Evolutionary conservation across 2,797 vertebrate genomes (phyloP).

Genomic region (Galagoides demidoff): DNA sequence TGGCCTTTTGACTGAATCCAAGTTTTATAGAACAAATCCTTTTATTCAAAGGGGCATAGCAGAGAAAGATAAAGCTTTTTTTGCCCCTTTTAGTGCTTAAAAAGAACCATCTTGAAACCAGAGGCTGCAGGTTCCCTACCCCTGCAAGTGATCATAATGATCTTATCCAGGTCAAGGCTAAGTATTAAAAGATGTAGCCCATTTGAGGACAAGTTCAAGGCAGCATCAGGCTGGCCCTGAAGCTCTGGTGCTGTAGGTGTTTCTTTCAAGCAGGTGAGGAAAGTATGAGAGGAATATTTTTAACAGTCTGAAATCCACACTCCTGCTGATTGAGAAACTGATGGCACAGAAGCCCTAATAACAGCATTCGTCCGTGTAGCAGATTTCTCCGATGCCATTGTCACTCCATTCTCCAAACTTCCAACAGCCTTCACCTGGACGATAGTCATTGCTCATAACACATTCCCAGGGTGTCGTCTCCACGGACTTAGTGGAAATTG

Average conservation of each 20-base stretch:
- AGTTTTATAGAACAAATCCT: no score
- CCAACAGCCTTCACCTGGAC: background rate
- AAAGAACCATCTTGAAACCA: no score
- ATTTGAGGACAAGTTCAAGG: background rate
- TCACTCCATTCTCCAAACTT: rapidly evolving
- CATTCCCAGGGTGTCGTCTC: background rate
- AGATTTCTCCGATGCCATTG: background rate
- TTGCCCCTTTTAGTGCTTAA: no score
- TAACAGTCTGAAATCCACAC: background rate
- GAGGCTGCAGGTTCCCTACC: background rate
- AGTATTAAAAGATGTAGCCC: background rate
- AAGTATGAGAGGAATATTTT: background rate
- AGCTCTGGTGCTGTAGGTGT: background rate
- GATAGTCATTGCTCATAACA: background rate
- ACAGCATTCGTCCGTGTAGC: background rate
- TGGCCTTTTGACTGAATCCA: no score
- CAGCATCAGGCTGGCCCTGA: background rate
- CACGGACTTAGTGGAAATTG: background rate
- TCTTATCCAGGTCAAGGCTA: background rate
- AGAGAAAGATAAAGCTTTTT: no score
- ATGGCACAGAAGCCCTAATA: background rate
- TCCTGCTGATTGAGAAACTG: background rate
- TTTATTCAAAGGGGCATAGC: no score
- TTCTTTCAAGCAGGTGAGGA: background rate
- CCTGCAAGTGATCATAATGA: background rate